Evolutionary conservation across 2,797 vertebrate genomes (phyloP), one percentile per base, ranked within the genome.

Genomic region (Vireo griseus): DNA sequence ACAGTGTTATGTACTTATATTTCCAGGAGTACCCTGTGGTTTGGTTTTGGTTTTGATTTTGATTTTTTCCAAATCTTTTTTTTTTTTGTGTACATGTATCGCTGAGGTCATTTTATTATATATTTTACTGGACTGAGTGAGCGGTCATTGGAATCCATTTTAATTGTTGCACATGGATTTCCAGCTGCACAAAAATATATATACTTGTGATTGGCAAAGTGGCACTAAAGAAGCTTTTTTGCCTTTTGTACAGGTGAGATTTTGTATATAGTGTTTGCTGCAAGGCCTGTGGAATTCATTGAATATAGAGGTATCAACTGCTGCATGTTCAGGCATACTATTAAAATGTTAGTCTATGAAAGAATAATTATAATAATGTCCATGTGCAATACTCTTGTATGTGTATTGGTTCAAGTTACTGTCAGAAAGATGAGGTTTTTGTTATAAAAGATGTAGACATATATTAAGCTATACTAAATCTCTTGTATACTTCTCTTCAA

Each of bases 301-400:
- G 98, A 98, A 97, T 98, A 98, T 98, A 98, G 98, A 98, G 97
- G 97, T 98, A 98, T 98, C 97, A 98, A 98, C 98, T 98, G 98
- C 98, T 98, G 98, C 98, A 98, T 99, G 98, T 98, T 98, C 98
- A 98, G 98, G 94, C 98, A 97, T 98, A 98, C 97, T 98, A 98
- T 98, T 98, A 98, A 97, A 98, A 98, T 97, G 97, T 98, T 98
- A 98, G 98, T 98, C 97, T 97, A 98, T 98, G 97, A 98, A 97
- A 98, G 98, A 98, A 97, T 97, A 98, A 98, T 97, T 98, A 97
- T 97, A 98, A 97, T 98, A 98, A 98, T 97, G 97, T 98, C 97
- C 98, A 98, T 98, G 99, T 99, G 99, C 99, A 99, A 99, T 99
- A 98, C 97, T 98, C 97, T 96, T 98, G 95, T 98, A 97, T 98